Evolutionary conservation across 2,888 invertebrate species (phyloP), one percentile per base, ranked within the genome.

Genomic region (Meiosimyza decipiens): DNA sequence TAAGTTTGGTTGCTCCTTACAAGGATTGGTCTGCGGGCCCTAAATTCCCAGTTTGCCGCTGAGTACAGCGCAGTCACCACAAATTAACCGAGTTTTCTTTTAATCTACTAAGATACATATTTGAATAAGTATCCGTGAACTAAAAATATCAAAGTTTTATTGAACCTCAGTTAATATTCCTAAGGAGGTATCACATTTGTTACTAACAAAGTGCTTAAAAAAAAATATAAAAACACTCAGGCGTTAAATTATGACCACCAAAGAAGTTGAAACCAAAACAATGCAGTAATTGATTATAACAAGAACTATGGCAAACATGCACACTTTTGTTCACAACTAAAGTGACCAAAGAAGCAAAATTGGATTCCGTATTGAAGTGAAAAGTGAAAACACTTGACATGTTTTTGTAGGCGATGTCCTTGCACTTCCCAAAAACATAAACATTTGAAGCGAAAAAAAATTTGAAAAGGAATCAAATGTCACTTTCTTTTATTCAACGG

Each of bases 301-400:
- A 69, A 73, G 72, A 73, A 73, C 65, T 69, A 69, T 73, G 63
- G 69, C 69, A 69, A 73, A 69, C 69, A 28, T 57, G 57, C 5
- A 33, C 18, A 63, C 12, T 50, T 18, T 22, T 6, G 18, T 59
- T 33, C 28, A 47, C 50, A 68, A 51, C 4, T 51, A 16, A 47
- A 3, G 63, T 49, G 6, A 51, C 57, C 6, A 62, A 60, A 66
- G 72, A 60, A 66, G 72, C 55, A 52, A 64, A 33, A 68, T 72
- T 50, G 22, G 54, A 28, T 50, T 72, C 50, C 72, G 50, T 57
- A 64, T 55, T 65, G 11, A 55, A 68, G 70, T 67, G 40, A 57
- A 57, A 69, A 60, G 75, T 71, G 74, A 70, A 71, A 77, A 73
- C 75, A 78, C 77, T 79, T 76, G 77, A 77, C 76, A 75, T 79